phyloP scores from a whole-genome alignment of 23 tunicate genomes.

The Trididemnum nubilum region DNA sequence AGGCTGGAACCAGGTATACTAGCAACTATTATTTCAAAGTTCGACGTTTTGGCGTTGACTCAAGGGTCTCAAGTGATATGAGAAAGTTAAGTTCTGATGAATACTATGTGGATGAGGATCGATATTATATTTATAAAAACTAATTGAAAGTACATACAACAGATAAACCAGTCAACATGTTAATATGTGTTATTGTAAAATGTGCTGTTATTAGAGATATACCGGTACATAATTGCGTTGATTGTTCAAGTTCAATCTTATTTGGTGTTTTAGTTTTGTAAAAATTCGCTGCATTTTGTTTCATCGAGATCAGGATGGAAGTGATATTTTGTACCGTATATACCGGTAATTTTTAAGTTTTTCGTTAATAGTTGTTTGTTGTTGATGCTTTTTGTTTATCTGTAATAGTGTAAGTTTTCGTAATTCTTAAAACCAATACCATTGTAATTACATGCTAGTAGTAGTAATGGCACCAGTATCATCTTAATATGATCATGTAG shows the following conservation, averaged over 20 bases:
- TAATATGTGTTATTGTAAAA: not conserved
- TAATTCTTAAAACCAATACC: too few species aligned
- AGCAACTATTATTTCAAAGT: not conserved
- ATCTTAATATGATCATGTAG: too few species aligned
- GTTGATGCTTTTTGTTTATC: too few species aligned
- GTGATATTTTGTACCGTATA: too few species aligned
- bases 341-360: too few species aligned
- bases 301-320: too few species aligned
- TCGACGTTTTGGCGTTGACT: not conserved
- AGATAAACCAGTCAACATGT: not conserved
- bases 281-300: too few species aligned
- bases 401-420: too few species aligned
- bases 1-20: not conserved
- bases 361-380: too few species aligned
- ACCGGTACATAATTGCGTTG: not conserved
- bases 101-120: conserved; percentile 1
- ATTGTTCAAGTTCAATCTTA: not conserved
- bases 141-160: too few species aligned
- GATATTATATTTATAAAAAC: not conserved
- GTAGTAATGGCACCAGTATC: too few species aligned
- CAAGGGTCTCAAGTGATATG: not conserved
- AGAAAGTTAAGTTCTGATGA: not conserved
- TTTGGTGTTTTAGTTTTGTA: not conserved
- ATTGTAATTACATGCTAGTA: too few species aligned
- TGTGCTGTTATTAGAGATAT: not conserved